A percentile compares a stretch with the other conserved stretches of the same genome.
Conservation (phyloP, 1,140 invertebrate species). For the Aphidius ervi region DNA sequence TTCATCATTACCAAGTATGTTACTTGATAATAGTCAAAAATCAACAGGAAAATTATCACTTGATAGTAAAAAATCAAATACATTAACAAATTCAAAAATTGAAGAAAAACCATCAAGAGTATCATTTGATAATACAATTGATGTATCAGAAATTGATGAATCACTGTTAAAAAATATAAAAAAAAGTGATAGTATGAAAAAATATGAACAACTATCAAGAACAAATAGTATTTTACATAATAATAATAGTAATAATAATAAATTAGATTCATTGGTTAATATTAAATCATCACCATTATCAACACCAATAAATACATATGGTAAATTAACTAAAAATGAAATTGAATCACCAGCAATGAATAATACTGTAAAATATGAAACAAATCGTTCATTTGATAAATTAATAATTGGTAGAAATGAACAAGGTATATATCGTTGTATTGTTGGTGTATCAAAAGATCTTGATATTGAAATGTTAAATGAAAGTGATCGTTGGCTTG, state of each 20-base stretch:
- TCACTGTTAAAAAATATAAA: neutral
- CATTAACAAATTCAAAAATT: too few relatives aligned
- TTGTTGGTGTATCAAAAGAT: constrained; percentile 37
- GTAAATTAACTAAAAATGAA: constrained; percentile 12
- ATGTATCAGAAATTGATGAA: neutral
- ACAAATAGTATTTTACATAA: too few relatives aligned
- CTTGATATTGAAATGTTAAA: constrained; percentile 41
- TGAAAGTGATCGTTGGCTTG: constrained; percentile 42
- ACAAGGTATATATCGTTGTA: constrained; percentile 39
- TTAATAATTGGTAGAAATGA: constrained; percentile 34
- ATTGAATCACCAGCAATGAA: neutral
- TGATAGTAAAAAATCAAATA: constrained; percentile 30
- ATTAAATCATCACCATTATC: neutral
- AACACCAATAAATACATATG: neutral
- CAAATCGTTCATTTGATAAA: constrained; percentile 24
- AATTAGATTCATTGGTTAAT: neutral
- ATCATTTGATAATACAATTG: neutral
- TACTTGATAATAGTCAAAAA: constrained; percentile 7
- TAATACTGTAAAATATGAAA: neutral
- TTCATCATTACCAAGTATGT: constrained; percentile 30
- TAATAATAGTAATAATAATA: neutral
- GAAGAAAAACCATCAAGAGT: neutral
- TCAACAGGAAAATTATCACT: constrained; percentile 34
- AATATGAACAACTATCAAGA: neutral
- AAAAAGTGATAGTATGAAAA: neutral